Conservation (phyloP, 2,888 invertebrate genomes). For the Sphaerophoria taeniata region DNA sequence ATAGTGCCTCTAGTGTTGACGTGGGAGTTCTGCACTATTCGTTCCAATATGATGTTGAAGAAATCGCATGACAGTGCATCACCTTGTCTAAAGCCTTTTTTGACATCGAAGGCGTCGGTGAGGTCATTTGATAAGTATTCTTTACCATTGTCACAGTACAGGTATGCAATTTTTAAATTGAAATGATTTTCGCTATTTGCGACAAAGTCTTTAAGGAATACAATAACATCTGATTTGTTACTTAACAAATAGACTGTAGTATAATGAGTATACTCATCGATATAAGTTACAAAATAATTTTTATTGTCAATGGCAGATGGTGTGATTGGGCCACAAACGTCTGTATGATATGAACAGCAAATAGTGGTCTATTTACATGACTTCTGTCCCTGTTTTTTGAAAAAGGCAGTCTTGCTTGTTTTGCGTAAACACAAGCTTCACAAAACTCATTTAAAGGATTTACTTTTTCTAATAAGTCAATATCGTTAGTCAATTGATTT, state of each 20-base stretch:
- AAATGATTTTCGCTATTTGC: constrained; percentile 15
- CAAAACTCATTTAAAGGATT: constrained; percentile 21
- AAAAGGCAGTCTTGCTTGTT: constrained; percentile 16
- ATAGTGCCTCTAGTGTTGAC: too few relatives aligned
- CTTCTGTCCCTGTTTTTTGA: constrained; percentile 15
- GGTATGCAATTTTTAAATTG: constrained; percentile 13
- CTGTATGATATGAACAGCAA: constrained; percentile 6
- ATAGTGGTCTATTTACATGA: constrained; percentile 19
- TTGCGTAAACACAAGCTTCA: constrained; percentile 25
- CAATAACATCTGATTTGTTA: constrained; percentile 11
- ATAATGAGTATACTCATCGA: constrained; percentile 14
- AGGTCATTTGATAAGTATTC: constrained; percentile 71
- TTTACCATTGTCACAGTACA: constrained; percentile 20
- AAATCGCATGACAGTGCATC: too few relatives aligned
- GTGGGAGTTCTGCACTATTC: too few relatives aligned
- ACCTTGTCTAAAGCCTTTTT: constrained; percentile 77
- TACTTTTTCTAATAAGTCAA: constrained; percentile 17
- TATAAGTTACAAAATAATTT: too few relatives aligned
- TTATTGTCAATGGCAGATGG: too few relatives aligned
- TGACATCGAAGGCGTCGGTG: constrained; percentile 76
- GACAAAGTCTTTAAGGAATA: constrained; percentile 19
- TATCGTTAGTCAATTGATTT: constrained; percentile 15
- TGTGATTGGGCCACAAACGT: too few relatives aligned
- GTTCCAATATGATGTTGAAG: too few relatives aligned
- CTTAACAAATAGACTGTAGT: constrained; percentile 20